A percentile compares a stretch with the other conserved stretches of the same genome.
phyloP scores from a whole-genome alignment of 2,888 invertebrate species.

The Stenoptilia bipunctidactyla region DNA sequence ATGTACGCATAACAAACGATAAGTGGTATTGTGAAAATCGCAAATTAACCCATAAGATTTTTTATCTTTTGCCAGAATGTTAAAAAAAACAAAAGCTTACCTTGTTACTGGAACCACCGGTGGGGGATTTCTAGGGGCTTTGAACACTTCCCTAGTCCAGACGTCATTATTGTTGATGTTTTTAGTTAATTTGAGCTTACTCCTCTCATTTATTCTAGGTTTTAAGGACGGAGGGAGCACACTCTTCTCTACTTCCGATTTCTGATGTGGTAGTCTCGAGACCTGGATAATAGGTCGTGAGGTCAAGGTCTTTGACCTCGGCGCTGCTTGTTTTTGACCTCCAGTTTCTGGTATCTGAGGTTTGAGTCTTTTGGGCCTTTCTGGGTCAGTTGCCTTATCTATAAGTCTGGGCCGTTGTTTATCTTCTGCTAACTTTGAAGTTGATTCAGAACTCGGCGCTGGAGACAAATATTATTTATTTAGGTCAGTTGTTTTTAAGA shows the following conservation, averaged over 20 bases:
- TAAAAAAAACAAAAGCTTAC: slow-evolving; percentile 28
- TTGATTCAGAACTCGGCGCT: slow-evolving; percentile 28
- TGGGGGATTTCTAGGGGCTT: slow-evolving; percentile 25
- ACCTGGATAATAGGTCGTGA: too few species aligned
- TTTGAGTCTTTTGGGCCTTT: neutral
- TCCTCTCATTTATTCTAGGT: slow-evolving; percentile 34
- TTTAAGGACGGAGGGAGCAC: slow-evolving; percentile 40
- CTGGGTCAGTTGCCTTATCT: neutral
- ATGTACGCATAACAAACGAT: too few species aligned
- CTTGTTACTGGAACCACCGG: slow-evolving; percentile 29
- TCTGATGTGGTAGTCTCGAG: too few species aligned
- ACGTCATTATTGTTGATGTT: slow-evolving; percentile 60
- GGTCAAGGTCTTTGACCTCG: neutral
- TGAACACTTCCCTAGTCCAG: slow-evolving; percentile 43
- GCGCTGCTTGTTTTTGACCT: neutral
- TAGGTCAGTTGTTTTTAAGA: too few species aligned
- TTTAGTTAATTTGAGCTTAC: slow-evolving; percentile 39
- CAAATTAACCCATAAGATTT: too few species aligned
- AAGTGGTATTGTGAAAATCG: too few species aligned
- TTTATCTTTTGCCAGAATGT: too few species aligned
- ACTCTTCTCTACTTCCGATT: too few species aligned
- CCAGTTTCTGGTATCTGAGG: neutral
- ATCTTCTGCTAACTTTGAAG: slow-evolving; percentile 12
- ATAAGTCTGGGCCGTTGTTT: too few species aligned
- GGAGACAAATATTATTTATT: too few species aligned